Base-by-base conservation (phyloP, 2,888 invertebrate genomes). In the Clunio marinus region DNA sequence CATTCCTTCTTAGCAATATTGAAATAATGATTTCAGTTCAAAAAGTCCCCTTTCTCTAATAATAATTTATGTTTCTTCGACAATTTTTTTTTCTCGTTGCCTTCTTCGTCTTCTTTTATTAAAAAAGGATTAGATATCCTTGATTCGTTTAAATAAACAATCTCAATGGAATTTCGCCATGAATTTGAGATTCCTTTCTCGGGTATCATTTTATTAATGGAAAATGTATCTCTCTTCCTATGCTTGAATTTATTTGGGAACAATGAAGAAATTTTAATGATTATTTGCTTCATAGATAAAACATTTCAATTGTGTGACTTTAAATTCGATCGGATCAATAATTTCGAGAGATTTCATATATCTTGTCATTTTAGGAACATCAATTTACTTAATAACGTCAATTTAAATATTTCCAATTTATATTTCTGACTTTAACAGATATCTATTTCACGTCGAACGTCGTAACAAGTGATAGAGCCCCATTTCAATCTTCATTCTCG, bases 91-190 rank as follows among this genome's bases (percentile, higher is more conserved):
- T 20, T 27, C n/a, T 15, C 15, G 8, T 45, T n/a, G 7, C 45
- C 4, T 15, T 15, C 45, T 45, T 15, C 15, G 25, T 13, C 57
- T 57, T 27, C 57, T 25, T 27, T 57, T 57, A 57, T 57, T 57
- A 57, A n/a, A 20, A 57, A 57, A 27, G 57, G 27, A 57, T 57
- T 57, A n/a, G n/a, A n/a, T n/a, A 25, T 57, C 27, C 57, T n/a
- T 27, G 57, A 27, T 27, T 27, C 57, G 57, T 13, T 25, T 57
- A 57, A 57, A 57, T 57, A 57, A 57, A 57, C 57, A 57, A 57
- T 57, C n/a, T n/a, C 25, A 57, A 25, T 51, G 51, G n/a, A 41
- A 51, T 17, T 57, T 57, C 15, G 2, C 20, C 57, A 57, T n/a
- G n/a, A n/a, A n/a, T n/a, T n/a, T n/a, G n/a, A n/a, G n/a, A n/a